Conservation (phyloP, 2,113 vertebrate species). For the Poecilia latipinna region DNA sequence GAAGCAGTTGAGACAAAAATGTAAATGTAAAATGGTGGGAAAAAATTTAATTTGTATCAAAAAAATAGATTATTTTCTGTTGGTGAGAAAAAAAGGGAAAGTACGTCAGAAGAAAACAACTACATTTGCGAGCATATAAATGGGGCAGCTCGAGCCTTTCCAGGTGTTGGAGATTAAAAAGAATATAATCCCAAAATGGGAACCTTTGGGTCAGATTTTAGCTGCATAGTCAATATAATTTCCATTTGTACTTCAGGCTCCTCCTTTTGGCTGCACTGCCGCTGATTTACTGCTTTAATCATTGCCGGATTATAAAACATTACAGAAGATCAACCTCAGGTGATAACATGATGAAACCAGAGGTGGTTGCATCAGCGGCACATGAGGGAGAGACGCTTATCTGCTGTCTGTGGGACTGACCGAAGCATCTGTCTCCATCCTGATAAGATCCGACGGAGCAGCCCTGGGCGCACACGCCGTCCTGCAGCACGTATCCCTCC, state of each 20-base stretch:
- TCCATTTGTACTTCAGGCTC: neutral
- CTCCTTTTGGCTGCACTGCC: neutral
- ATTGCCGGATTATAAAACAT: neutral
- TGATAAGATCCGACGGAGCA: slow-evolving; percentile 83
- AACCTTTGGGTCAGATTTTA: neutral
- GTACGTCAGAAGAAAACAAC: neutral
- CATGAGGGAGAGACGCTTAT: neutral
- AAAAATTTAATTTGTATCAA: neutral
- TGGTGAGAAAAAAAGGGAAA: neutral
- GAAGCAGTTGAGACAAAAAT: no score
- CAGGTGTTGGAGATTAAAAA: neutral
- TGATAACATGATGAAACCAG: neutral
- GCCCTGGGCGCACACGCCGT: slow-evolving; percentile 83
- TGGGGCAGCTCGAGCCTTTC: neutral
- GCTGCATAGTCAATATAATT: neutral
- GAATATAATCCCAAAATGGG: neutral
- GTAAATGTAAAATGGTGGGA: no score
- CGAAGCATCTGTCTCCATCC: slow-evolving; percentile 83
- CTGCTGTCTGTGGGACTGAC: slow-evolving; percentile 77
- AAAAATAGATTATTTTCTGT: neutral
- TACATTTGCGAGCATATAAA: neutral
- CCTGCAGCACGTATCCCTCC: slow-evolving; percentile 87
- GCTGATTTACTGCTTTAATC: slow-evolving; percentile 10
- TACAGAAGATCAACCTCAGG: neutral
- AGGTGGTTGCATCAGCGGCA: neutral